Evolutionary conservation across 1,140 invertebrate species (phyloP).

Genomic region (Protaetia brevitarsis): DNA sequence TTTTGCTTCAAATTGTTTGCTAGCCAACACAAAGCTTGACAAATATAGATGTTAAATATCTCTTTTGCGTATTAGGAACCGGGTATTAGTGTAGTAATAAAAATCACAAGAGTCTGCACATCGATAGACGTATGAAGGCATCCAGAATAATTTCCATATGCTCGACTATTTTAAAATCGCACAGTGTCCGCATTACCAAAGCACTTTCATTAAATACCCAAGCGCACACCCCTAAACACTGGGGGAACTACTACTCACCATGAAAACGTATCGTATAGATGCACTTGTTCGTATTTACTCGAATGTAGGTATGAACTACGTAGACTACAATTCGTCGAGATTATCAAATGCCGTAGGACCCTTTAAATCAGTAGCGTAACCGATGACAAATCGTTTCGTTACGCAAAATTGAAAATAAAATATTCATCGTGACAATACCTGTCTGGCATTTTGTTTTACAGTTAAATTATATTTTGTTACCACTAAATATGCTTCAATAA

Average conservation of each 20-base stretch:
- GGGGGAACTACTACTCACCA: slow-evolving; percentile 19
- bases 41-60: no score
- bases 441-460: no score
- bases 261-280: slow-evolving; percentile 17
- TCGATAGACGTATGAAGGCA: not conserved
- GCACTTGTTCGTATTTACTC: slow-evolving; percentile 19
- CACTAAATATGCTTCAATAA: no score
- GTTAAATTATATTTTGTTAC: no score
- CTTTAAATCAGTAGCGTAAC: slow-evolving; percentile 22
- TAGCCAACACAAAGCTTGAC: no score
- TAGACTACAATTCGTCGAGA: slow-evolving; percentile 1
- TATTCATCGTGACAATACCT: not conserved
- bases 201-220: slow-evolving; percentile 22
- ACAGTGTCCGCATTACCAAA: slow-evolving; percentile 20
- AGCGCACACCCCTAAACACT: slow-evolving; percentile 2
- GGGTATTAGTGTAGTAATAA: not conserved
- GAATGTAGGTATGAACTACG: not conserved
- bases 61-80: no score
- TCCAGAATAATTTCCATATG: slow-evolving; percentile 11
- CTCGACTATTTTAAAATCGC: slow-evolving; percentile 19
- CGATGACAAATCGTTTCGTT: slow-evolving; percentile 16
- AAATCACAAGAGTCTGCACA: no score
- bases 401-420: slow-evolving; percentile 15
- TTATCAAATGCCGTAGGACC: slow-evolving; percentile 21
- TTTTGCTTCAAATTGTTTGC: no score